Percentiles rank a stretch among this genome's conserved stretches.
Conservation (phyloP, 92 coral and sea anemone species). For the Zoanthus sansibaricus region DNA sequence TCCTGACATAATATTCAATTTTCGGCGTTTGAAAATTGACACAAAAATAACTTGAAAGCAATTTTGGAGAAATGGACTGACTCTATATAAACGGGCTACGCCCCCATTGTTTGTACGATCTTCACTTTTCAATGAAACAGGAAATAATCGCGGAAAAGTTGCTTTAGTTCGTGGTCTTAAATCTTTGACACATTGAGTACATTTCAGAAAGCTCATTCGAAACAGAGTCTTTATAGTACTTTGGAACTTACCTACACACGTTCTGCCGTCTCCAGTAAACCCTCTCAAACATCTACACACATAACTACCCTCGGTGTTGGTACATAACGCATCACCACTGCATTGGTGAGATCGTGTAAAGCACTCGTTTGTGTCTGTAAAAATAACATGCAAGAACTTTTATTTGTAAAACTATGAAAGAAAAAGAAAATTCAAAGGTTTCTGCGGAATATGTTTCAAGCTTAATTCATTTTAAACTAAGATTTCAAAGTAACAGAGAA, state of each 20-base stretch:
- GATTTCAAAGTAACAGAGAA: no score
- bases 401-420: neutral
- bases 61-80: no score
- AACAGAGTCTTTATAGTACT: neutral
- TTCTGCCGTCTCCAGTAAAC: constrained; percentile 46
- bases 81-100: no score
- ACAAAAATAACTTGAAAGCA: no score
- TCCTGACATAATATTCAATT: no score
- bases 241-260: constrained; percentile 33
- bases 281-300: constrained; percentile 20
- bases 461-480: no score
- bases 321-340: constrained; percentile 25
- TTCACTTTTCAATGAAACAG: no score
- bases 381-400: neutral
- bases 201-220: neutral
- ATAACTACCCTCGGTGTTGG: constrained; percentile 49
- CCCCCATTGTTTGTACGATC: no score
- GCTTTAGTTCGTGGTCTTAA: neutral
- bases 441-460: no score
- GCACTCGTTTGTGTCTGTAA: constrained; percentile 28
- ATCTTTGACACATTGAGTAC: neutral
- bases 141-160: neutral
- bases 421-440: no score
- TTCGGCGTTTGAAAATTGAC: neutral
- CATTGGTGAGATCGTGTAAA: constrained; percentile 13